phyloP scores from a whole-genome alignment of 1,140 invertebrate genomes.

The Heliothis virescens region DNA sequence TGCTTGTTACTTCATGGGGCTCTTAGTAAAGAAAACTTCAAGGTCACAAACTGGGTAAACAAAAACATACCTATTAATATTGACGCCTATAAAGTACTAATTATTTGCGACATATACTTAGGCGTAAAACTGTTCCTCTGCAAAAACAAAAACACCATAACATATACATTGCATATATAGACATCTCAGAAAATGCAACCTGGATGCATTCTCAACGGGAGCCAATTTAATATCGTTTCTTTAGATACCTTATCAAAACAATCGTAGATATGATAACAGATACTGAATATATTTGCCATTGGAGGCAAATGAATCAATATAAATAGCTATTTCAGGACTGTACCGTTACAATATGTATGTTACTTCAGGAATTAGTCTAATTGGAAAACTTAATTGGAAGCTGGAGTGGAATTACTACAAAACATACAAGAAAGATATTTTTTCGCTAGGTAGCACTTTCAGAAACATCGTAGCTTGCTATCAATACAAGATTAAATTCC shows the following conservation, averaged over 20 bases:
- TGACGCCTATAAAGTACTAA: no score
- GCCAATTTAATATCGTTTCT: not conserved
- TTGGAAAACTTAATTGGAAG: no score
- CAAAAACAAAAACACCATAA: not conserved
- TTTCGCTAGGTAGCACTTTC: no score
- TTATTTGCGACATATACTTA: no score
- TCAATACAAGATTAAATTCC: no score
- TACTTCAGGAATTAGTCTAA: no score
- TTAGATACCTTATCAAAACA: slow-evolving; percentile 5
- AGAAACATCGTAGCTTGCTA: no score
- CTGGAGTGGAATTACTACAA: no score
- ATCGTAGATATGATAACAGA: slow-evolving; percentile 8
- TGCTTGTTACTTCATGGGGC: not conserved
- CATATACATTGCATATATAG: not conserved
- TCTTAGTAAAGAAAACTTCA: not conserved
- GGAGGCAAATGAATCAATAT: not conserved
- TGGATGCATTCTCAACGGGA: slow-evolving; percentile 1
- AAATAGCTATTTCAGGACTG: not conserved
- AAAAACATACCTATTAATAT: no score
- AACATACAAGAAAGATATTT: no score
- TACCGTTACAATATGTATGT: no score
- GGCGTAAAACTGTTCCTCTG: no score
- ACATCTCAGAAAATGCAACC: not conserved
- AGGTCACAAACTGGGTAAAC: not conserved
- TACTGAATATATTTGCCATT: not conserved